Conservation (phyloP, 2,797 vertebrate species). For the Varecia variegata region DNA sequence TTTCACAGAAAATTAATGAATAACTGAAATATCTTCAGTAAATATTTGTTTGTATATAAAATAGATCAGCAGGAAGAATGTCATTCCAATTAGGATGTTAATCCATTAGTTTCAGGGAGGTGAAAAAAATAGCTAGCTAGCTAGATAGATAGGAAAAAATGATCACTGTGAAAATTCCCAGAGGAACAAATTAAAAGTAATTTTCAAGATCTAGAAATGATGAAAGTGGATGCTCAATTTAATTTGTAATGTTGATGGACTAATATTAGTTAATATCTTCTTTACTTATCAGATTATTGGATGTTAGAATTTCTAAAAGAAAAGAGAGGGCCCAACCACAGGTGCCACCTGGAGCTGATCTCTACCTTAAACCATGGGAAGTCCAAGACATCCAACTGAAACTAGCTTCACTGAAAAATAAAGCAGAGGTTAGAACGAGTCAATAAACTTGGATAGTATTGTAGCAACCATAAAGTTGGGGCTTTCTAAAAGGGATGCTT, state of each 20-base stretch:
- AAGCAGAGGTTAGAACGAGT: neutral
- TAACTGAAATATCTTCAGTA: neutral
- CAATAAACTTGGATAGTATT: neutral
- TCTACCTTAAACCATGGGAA: neutral
- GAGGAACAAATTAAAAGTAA: neutral
- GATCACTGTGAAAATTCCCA: neutral
- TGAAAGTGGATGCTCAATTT: neutral
- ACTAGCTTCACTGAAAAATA: neutral
- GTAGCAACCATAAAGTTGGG: neutral
- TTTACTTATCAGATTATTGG: neutral
- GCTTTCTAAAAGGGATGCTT: neutral
- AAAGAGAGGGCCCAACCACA: neutral
- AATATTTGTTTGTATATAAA: neutral
- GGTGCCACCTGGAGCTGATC: neutral
- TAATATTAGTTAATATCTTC: neutral
- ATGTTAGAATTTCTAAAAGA: neutral
- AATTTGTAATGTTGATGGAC: neutral
- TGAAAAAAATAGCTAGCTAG: neutral
- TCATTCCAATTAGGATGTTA: neutral
- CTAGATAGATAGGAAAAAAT: neutral
- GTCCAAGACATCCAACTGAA: neutral
- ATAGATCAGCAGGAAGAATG: neutral
- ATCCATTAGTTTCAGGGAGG: neutral
- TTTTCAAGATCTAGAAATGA: neutral
- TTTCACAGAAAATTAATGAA: constrained; percentile 11